Evolutionary conservation across 2,888 invertebrate species (phyloP), one percentile per base, ranked within the genome.

Genomic region (Vanessa cardui): DNA sequence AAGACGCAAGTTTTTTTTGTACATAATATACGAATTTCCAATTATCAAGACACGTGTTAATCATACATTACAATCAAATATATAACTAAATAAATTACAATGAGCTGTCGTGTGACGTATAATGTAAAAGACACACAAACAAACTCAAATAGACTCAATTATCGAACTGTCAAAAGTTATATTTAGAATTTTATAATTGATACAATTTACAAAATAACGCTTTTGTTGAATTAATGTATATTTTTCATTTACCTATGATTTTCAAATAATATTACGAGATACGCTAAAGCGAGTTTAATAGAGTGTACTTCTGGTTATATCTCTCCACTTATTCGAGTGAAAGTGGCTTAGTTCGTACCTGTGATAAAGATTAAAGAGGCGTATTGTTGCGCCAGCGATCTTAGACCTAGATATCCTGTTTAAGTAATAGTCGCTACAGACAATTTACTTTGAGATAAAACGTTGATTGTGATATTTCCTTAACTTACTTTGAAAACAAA

Each of bases 271-370:
- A 39, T 12, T 12, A 39, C 39, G 39, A 39, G 12, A 39, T 39
- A 39, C 39, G 4, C 39, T 12, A 39, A 39, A 18, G 47, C 21
- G 54, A 15, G 66, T 61, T 66, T 26, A 54, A 52, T 66, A 47
- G 56, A 56, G 26, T 59, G 47, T 66, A 61, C 58, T 50, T 58
- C 39, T 49, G 12, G 39, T 39, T 39, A 12, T 59, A 54, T 56
- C 58, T 62, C 61, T 61, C 66, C 44, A 62, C 62, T 50, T 52
- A 66, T 47, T 58, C 39, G 21, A 72, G 73, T 71, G 73, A 73
- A 73, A 73, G 73, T 71, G 54, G 59, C 62, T 62, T 46, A 65
- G 62, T 70, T 69, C 68, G 69, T 72, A 62, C 56, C 47, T 58
- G 33, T 50, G 54, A 65, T 69, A 69, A 67, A 71, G 54, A 67